Percentiles rank a stretch among this genome's conserved stretches.
phyloP scores from a whole-genome alignment of 2,113 vertebrate genomes.

The Thalassarche chlororhynchos region DNA sequence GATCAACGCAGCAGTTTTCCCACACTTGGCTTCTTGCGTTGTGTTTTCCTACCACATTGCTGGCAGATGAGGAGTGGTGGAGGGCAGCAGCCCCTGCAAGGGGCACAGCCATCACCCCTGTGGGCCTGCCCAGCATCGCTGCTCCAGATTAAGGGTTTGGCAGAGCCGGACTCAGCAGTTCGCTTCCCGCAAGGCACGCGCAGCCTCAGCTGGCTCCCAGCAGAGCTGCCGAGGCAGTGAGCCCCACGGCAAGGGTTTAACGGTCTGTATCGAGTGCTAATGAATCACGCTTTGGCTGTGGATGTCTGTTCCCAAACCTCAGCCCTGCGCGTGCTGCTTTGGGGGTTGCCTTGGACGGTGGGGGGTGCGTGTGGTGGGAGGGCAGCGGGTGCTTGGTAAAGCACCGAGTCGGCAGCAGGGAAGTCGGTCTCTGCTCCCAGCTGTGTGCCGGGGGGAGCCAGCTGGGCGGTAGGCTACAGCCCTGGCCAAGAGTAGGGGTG shows the following conservation, averaged over 20 bases:
- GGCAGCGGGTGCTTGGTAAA: neutral
- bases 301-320: neutral
- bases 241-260: neutral
- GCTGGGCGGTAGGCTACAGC: neutral
- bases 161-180: neutral
- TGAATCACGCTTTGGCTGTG: rapidly evolving
- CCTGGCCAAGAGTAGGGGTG: neutral
- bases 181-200: rapidly evolving
- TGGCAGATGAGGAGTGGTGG: neutral
- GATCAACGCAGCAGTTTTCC: neutral
- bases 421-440: neutral
- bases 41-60: neutral
- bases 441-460: neutral
- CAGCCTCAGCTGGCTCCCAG: neutral
- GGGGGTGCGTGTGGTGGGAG: neutral
- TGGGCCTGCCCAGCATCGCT: neutral
- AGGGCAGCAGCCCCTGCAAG: neutral
- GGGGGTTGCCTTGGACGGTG: neutral
- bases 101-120: neutral
- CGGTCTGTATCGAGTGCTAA: neutral
- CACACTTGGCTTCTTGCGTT: neutral
- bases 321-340: neutral
- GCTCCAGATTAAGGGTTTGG: neutral
- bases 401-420: rapidly evolving
- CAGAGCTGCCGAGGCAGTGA: neutral